phyloP scores from a whole-genome alignment of 2,113 vertebrate genomes.

The Phyllopteryx taeniolatus region DNA sequence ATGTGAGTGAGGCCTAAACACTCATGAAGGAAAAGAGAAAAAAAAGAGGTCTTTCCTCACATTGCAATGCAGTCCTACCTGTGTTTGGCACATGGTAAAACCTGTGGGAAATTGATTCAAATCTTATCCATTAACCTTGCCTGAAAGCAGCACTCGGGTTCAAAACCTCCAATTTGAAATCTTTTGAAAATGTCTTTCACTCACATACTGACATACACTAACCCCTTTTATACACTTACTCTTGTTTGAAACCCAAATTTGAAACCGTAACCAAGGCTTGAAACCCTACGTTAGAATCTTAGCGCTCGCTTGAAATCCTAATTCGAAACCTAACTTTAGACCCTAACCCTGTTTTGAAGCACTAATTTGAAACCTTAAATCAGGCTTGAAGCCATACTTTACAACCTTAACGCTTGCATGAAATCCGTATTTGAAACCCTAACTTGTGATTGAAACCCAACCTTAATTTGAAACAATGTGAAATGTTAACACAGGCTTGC shows the following conservation, averaged over 20 bases:
- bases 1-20: constrained; percentile 30
- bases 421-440: background rate
- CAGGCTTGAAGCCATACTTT: too few relatives aligned
- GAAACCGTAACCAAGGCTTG: background rate
- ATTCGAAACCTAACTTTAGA: background rate
- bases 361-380: background rate
- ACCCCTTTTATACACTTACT: background rate
- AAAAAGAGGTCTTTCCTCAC: constrained; percentile 3
- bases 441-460: background rate
- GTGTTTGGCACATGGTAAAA: background rate
- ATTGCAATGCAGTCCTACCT: background rate
- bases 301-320: background rate
- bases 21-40: constrained; percentile 3
- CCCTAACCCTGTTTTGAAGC: background rate
- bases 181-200: background rate
- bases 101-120: background rate
- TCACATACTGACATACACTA: too few relatives aligned
- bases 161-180: background rate
- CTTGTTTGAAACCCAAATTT: background rate
- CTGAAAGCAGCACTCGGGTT: background rate
- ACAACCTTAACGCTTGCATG: too few relatives aligned
- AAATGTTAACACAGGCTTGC: background rate
- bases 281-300: background rate
- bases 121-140: background rate
- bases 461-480: background rate